These are phyloP conservation scores for Pan troglodytes DNA, from an alignment of 2,113 vertebrate genomes.

Conservation along the genomic window DNA sequence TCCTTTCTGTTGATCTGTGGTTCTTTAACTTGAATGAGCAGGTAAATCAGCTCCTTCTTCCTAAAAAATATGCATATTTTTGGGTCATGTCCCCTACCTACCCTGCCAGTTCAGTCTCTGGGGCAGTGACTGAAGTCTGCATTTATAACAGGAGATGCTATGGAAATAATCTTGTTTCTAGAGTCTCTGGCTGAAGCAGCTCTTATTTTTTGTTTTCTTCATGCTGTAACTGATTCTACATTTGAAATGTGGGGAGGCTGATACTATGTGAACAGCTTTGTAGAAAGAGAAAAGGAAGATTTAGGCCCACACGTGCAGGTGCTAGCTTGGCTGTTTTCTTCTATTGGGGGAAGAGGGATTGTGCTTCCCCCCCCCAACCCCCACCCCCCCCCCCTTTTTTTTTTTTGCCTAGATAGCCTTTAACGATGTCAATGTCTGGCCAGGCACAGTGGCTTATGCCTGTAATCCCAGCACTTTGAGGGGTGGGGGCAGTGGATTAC, in stretches of 20 bases:
- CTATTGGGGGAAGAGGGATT: not conserved
- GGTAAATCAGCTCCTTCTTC: not conserved
- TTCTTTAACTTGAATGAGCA: not conserved
- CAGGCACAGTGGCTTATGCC: too few species aligned
- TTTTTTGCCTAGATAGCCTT: not conserved
- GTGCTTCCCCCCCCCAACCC: not conserved
- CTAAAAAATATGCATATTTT: not conserved
- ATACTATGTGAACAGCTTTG: slow-evolving; percentile 20
- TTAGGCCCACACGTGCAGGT: not conserved
- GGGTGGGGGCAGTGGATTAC: too few species aligned
- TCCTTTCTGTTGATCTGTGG: slow-evolving; percentile 55
- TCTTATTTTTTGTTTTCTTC: slow-evolving; percentile 47
- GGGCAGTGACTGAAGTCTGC: not conserved
- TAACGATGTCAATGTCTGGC: not conserved
- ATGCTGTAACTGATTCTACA: slow-evolving; percentile 5
- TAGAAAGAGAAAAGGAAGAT: slow-evolving; percentile 36
- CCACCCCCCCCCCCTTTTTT: fast-evolving
- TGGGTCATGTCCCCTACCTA: not conserved
- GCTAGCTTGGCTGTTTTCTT: not conserved
- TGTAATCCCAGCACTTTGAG: too few species aligned
- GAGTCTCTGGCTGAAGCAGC: not conserved
- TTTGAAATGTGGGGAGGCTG: slow-evolving; percentile 43
- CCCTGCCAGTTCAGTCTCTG: not conserved
- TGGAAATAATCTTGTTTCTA: slow-evolving; percentile 43
- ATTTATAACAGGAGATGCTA: not conserved